phyloP scores from a whole-genome alignment of 2,113 vertebrate species.

The Lamprotornis superbus region DNA sequence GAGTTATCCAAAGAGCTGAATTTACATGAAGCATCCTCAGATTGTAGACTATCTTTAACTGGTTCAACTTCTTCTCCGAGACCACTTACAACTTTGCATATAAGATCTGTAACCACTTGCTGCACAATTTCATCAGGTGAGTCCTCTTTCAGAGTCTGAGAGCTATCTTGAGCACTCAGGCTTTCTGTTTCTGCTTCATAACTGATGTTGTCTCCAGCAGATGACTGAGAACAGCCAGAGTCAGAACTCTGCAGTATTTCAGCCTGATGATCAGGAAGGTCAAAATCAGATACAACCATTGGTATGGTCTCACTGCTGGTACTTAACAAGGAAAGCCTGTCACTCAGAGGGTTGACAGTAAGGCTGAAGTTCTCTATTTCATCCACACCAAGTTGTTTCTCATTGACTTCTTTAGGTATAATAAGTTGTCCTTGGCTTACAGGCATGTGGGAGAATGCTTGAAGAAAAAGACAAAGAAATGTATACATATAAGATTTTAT shows the following conservation, averaged over 20 bases:
- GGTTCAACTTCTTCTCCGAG: conserved; percentile 74
- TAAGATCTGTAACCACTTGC: conserved; percentile 84
- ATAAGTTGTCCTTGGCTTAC: conserved; percentile 67
- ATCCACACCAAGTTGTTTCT: conserved; percentile 78
- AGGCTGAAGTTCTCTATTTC: conserved; percentile 97
- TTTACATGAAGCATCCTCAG: conserved; percentile 73
- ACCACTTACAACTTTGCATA: conserved; percentile 82
- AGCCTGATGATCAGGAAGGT: conserved; percentile 84
- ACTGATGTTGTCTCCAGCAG: conserved; percentile 87
- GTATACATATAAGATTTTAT: neutral
- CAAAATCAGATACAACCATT: conserved; percentile 84
- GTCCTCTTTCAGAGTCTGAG: conserved; percentile 68
- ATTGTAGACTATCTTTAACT: conserved; percentile 72
- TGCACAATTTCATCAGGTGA: conserved; percentile 84
- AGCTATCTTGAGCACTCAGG: conserved; percentile 73
- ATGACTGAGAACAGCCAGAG: conserved; percentile 89
- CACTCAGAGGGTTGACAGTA: conserved; percentile 94
- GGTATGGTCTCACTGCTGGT: conserved; percentile 95
- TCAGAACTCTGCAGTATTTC: conserved; percentile 89
- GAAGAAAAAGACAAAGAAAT: neutral
- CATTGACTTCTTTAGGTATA: conserved; percentile 69
- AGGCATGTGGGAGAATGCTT: conserved; percentile 76
- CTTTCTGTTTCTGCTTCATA: conserved; percentile 85
- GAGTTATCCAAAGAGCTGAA: conserved; percentile 32
- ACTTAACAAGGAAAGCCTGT: conserved; percentile 92